Base-by-base conservation (phyloP, 1,140 invertebrate genomes). In the Drosophila sulfurigaster region DNA sequence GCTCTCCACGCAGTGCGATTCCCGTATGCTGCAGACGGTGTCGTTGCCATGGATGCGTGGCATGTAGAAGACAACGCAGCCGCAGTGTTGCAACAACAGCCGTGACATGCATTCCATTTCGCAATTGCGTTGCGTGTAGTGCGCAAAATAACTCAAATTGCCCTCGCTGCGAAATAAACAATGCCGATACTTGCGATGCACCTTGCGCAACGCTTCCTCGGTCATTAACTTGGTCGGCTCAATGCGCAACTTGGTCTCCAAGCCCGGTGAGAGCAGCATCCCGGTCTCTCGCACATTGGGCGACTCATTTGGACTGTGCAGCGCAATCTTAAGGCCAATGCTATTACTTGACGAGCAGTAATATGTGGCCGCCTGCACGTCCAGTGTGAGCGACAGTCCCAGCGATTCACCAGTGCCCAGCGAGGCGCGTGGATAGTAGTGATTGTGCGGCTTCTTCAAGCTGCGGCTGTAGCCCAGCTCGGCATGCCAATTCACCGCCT, bases 271-370 rank as follows among this genome's bases (percentile, higher is more conserved):
- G 56, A 96, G 91, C 0, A 96, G 93, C 30, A 96, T 94, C 0
- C 95, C 96, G 58, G 95, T 95, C 77, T 96, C 95, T 0, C 94
- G 94, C 43, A 97, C 95, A 88, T 96, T 96, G 1, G 96, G 96
- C 0, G 95, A 95, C 90, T 97, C 96, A 2, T 95, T 94, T 0
- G 96, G 96, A 87, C 95, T 96, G 70, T 96, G 96, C 3, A 97
- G 91, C 4, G 96, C 79, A 28, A 92, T 58, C 71, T 97, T 97
- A 79, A 97, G 97, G 16, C 96, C 96, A 52, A 94, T 93, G 76
- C 96, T 96, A 75, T 94, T 95, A 0, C 95, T 95, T 1, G 96
- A 96, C 5, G 96, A 96, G 77, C 96, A 97, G 88, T 95, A 96
- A 86, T 97, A 97, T 75, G 96, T 94, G 7, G 94, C 93, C 0